A percentile compares a stretch with the other conserved stretches of the same genome.
These are phyloP conservation scores for Pelochelys cantorii DNA, from an alignment of 2,797 vertebrate species.

Conservation along the genomic window DNA sequence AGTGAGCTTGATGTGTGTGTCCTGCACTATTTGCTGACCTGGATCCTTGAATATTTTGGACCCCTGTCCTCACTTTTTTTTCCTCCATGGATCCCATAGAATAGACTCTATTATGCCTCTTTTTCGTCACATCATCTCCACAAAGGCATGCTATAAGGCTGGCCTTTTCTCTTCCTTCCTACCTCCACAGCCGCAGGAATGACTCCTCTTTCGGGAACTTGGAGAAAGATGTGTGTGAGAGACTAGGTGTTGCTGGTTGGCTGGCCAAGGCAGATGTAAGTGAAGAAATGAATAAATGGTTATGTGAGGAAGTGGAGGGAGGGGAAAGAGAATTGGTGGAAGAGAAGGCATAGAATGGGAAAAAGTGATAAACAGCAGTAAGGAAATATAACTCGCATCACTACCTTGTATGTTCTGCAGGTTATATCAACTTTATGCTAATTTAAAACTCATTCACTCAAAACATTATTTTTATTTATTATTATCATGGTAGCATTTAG, in stretches of 20 bases:
- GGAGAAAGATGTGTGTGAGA: neutral
- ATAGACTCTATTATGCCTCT: neutral
- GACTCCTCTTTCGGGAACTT: neutral
- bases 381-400: neutral
- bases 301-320: neutral
- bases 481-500: neutral
- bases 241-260: neutral
- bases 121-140: neutral
- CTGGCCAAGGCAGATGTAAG: neutral
- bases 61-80: neutral
- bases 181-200: neutral
- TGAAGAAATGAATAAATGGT: neutral
- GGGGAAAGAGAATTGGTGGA: neutral
- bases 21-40: neutral
- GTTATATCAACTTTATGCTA: neutral
- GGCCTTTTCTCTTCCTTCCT: neutral
- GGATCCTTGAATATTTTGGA: neutral
- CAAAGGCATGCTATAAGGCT: neutral
- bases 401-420: neutral
- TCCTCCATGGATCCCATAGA: neutral
- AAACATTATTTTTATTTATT: neutral
- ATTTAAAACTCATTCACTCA: neutral
- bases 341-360: neutral
- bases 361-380: neutral
- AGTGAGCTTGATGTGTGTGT: neutral